Evolutionary conservation across 2,888 invertebrate species (phyloP), one percentile per base, ranked within the genome.

Genomic region (Acronicta leporina): DNA sequence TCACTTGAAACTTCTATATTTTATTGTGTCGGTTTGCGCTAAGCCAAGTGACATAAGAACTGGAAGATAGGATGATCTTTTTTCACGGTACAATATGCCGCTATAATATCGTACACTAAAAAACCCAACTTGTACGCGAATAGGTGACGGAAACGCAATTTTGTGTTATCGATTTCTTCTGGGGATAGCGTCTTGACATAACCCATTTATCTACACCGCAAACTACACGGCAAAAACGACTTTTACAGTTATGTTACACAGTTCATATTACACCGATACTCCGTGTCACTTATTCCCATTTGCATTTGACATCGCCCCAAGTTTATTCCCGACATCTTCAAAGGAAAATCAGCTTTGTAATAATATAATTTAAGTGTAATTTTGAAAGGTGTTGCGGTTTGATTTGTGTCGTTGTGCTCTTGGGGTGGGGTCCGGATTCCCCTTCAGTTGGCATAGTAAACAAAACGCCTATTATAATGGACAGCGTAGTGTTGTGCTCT

Each of bases 401-500:
- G 68, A 70, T 73, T 68, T 80, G 72, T 58, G 81, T 68, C 79
- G 73, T 83, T 84, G 55, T 62, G 64, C 46, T 58, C 56, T 54
- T 52, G 45, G 50, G 58, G 63, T 59, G 41, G 57, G 52, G 73
- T 63, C 73, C 75, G 66, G 84, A 84, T 87, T 87, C 91, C 92
- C 92, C 93, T 91, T 88, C 87, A 88, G 87, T 88, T 85, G 87
- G 87, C 82, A 89, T 89, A 91, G 92, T 92, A 93, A 93, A 93
- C 92, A 92, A 92, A 92, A 92, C 92, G 92, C 91, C 92, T 91
- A 90, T 92, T 92, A 92, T 91, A 92, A 92, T 92, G 89, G 85
- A 86, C 84, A 84, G 82, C 81, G 46, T 88, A 90, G 91, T 79
- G 91, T 69, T 85, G 88, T 62, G 73, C 54, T 16, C 33, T 57